Evolutionary conservation across 2,113 vertebrate genomes (phyloP).

Genomic region (Albula goreensis): DNA sequence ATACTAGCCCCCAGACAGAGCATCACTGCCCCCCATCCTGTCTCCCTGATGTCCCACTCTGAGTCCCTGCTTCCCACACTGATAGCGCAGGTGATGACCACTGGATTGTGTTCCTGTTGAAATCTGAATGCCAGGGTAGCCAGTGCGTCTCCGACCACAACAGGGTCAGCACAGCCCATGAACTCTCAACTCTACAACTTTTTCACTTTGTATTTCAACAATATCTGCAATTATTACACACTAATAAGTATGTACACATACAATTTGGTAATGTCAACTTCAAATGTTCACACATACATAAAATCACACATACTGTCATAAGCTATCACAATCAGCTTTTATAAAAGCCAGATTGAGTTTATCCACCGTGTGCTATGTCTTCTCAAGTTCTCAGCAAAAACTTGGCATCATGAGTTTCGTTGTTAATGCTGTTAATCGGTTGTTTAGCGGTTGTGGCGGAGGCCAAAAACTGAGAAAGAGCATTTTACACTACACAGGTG

Average conservation of each 20-base stretch:
- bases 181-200: too few species aligned
- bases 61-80: slow-evolving; percentile 1
- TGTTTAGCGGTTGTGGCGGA: background rate
- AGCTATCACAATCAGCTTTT: too few species aligned
- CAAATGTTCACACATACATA: too few species aligned
- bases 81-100: background rate
- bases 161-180: too few species aligned
- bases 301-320: too few species aligned
- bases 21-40: background rate
- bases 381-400: background rate
- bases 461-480: background rate
- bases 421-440: background rate
- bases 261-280: too few species aligned
- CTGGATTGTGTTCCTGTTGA: background rate
- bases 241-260: too few species aligned
- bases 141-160: background rate
- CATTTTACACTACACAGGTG: background rate
- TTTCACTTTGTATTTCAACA: too few species aligned
- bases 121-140: background rate
- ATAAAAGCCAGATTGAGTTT: too few species aligned
- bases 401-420: background rate
- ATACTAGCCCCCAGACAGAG: background rate
- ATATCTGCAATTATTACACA: too few species aligned
- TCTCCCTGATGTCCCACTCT: background rate
- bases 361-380: background rate